These are phyloP conservation scores for Bombycilla garrulus DNA, from an alignment of 2,113 vertebrate genomes.

Conservation along the genomic window DNA sequence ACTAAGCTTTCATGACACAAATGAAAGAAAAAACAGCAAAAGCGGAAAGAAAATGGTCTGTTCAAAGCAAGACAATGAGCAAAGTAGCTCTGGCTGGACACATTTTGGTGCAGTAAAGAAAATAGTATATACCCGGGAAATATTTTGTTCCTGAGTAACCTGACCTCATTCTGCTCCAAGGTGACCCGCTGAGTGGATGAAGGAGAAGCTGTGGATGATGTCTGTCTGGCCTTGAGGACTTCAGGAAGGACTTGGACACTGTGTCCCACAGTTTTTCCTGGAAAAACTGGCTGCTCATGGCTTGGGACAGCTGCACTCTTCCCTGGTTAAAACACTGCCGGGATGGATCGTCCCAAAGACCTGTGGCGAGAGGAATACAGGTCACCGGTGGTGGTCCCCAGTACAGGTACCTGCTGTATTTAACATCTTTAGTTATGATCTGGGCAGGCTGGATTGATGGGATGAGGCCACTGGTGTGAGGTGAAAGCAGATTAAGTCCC, in stretches of 20 bases:
- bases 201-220: not conserved
- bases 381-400: not conserved
- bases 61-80: not conserved
- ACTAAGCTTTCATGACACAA: not conserved
- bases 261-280: not conserved
- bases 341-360: not conserved
- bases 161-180: not conserved
- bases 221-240: not conserved
- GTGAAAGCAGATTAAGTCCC: too few species aligned
- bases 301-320: not conserved
- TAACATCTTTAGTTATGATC: not conserved
- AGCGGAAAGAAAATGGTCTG: not conserved
- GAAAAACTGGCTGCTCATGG: accelerated
- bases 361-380: not conserved
- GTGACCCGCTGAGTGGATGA: not conserved
- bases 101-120: not conserved
- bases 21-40: not conserved
- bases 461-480: not conserved
- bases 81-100: not conserved
- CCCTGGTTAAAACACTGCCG: not conserved
- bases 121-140: not conserved
- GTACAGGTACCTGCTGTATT: not conserved
- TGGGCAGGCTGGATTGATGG: not conserved
- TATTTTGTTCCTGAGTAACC: not conserved
- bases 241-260: not conserved